Percentiles rank a stretch among this genome's conserved stretches.
These are phyloP conservation scores for Noturus placidus DNA, from an alignment of 2,113 vertebrate species.

Conservation along the genomic window DNA sequence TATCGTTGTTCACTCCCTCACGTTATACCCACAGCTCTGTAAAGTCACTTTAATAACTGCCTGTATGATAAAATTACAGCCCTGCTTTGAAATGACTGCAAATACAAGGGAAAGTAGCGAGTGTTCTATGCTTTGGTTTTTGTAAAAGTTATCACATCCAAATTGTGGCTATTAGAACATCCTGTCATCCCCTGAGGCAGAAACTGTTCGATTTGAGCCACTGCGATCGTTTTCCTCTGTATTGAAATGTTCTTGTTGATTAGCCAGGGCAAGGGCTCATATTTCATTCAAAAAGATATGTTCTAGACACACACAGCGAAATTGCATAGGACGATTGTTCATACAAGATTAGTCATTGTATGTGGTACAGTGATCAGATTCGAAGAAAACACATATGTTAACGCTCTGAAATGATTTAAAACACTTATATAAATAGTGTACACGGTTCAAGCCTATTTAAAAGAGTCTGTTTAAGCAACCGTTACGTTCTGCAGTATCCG, in stretches of 20 bases:
- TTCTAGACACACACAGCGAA: not conserved
- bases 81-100: slow-evolving; percentile 18
- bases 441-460: slow-evolving; percentile 23
- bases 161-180: slow-evolving; percentile 38
- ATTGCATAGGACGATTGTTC: slow-evolving; percentile 49
- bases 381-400: slow-evolving; percentile 1
- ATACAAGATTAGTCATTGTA: slow-evolving; percentile 43
- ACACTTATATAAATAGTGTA: slow-evolving; percentile 41
- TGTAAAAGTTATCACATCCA: slow-evolving; percentile 35
- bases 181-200: slow-evolving; percentile 39
- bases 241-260: slow-evolving; percentile 35
- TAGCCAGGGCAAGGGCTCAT: slow-evolving; percentile 31
- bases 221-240: slow-evolving; percentile 15
- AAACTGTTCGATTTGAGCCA: slow-evolving; percentile 27
- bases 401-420: slow-evolving; percentile 21
- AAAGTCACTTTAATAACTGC: slow-evolving; percentile 18
- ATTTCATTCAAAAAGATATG: slow-evolving; percentile 30
- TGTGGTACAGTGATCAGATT: slow-evolving; percentile 24
- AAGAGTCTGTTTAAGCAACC: slow-evolving; percentile 19
- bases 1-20: slow-evolving; percentile 15
- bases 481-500: not conserved
- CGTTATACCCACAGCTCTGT: not conserved
- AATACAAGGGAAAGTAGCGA: slow-evolving; percentile 1
- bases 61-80: slow-evolving; percentile 2
- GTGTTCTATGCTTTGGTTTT: slow-evolving; percentile 37